These are phyloP conservation scores for Ericerus pela DNA, from an alignment of 1,140 invertebrate species.

Conservation along the genomic window DNA sequence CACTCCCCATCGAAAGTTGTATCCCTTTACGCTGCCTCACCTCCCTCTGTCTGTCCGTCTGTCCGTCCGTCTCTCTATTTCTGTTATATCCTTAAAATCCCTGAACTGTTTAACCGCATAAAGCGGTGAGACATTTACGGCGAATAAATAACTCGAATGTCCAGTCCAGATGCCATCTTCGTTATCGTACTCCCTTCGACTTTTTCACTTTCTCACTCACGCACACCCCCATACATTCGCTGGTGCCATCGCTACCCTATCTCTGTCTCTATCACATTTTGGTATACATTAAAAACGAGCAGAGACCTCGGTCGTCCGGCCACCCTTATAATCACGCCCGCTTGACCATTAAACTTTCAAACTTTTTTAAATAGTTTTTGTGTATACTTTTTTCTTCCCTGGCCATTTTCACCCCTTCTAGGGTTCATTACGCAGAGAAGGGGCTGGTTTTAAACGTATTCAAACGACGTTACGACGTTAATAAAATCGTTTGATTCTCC, in stretches of 20 bases:
- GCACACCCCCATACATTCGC: background rate
- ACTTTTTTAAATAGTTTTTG: slow-evolving; percentile 10
- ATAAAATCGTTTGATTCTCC: too few species aligned
- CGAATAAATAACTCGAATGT: slow-evolving; percentile 12
- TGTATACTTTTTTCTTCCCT: background rate
- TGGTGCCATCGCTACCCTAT: background rate
- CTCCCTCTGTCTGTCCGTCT: too few species aligned
- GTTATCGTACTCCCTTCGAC: background rate
- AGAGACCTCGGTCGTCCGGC: too few species aligned
- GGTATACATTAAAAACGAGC: too few species aligned
- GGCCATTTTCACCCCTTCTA: too few species aligned
- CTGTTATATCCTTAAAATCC: slow-evolving; percentile 6
- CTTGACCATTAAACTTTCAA: slow-evolving; percentile 11
- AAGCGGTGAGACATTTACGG: slow-evolving; percentile 3
- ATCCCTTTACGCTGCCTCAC: background rate
- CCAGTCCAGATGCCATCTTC: slow-evolving; percentile 4
- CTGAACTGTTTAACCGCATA: slow-evolving; percentile 6
- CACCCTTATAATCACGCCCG: slow-evolving; percentile 4
- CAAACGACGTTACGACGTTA: too few species aligned
- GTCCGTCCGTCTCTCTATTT: too few species aligned
- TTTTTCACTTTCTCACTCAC: background rate
- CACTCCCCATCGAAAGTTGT: slow-evolving; percentile 10
- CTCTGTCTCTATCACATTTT: background rate
- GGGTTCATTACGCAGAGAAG: too few species aligned
- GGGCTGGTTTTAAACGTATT: too few species aligned